Conservation (phyloP, 2,113 vertebrate species). For the Arizona elegans region DNA sequence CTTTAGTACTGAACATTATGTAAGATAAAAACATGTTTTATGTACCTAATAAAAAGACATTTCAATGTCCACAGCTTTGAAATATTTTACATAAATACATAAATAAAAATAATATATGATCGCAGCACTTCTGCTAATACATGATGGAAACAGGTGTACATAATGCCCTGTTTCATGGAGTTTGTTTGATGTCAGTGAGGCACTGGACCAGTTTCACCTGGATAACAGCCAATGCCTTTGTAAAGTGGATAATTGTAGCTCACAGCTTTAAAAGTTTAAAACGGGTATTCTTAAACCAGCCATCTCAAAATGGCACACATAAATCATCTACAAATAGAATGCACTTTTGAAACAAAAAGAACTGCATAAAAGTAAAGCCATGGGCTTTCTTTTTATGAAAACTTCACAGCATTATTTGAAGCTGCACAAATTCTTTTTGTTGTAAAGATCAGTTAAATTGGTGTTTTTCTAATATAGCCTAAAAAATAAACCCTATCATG, state of each 20-base stretch:
- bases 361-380: neutral
- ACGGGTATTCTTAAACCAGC: constrained; percentile 25
- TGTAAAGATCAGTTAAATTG: neutral
- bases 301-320: constrained; percentile 45
- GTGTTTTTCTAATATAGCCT: neutral
- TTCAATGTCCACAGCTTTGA: neutral
- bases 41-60: neutral
- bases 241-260: constrained; percentile 60
- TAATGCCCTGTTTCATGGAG: constrained; percentile 38
- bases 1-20: neutral
- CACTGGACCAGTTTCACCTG: constrained; percentile 43
- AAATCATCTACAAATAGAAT: constrained; percentile 46
- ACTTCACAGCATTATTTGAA: neutral
- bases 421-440: neutral
- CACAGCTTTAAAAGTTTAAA: constrained; percentile 50
- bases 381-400: constrained; percentile 12
- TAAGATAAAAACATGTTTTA: neutral
- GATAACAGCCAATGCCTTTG: constrained; percentile 45
- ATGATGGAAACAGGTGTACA: constrained; percentile 29
- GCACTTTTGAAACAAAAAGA: constrained; percentile 39
- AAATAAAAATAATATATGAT: neutral
- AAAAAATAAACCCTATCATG: too few species aligned
- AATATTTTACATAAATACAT: neutral
- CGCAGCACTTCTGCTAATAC: neutral
- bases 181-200: constrained; percentile 35